A percentile compares a stretch with the other conserved stretches of the same genome.
Evolutionary conservation across 2,113 vertebrate species (phyloP).

Genomic region (Fulmarus glacialis): DNA sequence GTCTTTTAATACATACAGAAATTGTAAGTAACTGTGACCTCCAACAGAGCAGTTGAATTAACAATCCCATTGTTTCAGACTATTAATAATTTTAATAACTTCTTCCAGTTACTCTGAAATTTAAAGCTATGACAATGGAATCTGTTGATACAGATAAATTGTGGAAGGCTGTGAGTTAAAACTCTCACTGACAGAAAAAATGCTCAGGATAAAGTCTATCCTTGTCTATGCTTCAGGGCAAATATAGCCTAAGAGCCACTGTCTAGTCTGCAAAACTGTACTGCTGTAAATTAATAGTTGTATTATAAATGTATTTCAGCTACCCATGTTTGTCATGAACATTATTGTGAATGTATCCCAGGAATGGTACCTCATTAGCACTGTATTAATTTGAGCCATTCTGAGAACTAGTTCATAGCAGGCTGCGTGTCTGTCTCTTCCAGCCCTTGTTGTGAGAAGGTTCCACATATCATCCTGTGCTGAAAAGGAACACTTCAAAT

Average conservation of each 20-base stretch:
- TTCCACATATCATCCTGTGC: rapidly evolving
- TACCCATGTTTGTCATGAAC: neutral
- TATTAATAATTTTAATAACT: neutral
- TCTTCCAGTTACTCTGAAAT: neutral
- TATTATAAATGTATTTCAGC: neutral
- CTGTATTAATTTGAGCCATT: neutral
- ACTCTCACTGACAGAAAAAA: neutral
- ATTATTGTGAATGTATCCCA: neutral
- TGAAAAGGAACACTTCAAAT: neutral
- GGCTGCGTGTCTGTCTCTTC: neutral
- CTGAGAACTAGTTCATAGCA: neutral
- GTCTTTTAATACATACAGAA: neutral
- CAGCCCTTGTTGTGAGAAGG: neutral
- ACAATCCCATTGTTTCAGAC: neutral
- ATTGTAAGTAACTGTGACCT: neutral
- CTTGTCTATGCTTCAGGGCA: neutral
- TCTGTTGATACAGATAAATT: neutral
- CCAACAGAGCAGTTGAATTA: neutral
- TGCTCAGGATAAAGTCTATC: neutral
- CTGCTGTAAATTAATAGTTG: neutral
- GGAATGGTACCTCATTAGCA: neutral
- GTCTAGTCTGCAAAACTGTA: neutral
- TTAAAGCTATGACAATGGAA: neutral
- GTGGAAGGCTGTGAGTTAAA: neutral
- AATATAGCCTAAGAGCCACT: neutral